Base-by-base conservation (phyloP, 2,797 vertebrate species). In the Myotis myotis region DNA sequence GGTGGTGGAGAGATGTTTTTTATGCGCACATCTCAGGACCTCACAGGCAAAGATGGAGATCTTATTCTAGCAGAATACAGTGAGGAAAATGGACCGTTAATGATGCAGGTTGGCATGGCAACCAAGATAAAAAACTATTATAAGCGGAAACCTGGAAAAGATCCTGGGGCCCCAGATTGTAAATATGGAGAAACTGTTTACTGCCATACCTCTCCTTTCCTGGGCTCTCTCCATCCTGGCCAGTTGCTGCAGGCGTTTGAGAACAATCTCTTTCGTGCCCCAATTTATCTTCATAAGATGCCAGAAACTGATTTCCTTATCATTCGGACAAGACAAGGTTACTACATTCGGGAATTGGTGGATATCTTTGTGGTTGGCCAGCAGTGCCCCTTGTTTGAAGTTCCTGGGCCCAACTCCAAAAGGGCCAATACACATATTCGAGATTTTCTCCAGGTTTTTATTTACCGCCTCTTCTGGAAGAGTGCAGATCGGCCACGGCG, bases 1-100 rank as follows among this genome's bases (percentile, higher is more conserved):
- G 99, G 99, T 0, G 99, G 99, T 3, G 99, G 99, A 57, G 99
- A 99, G 97, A 99, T 99, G 99, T 99, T 99, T 98, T 99, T 99
- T 97, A 99, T 99, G 99, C 98, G 99, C 79, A 99, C 99, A 0
- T 98, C 99, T 0, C 99, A 99, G 96, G 99, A 99, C 96, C 98
- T 99, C 83, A 99, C 99, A 0, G 99, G 99, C 93, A 99, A 99
- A 98, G 99, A 99, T 47, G 99, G 99, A 74, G 99, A 99, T 96
- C 98, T 99, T 94, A 99, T 99, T 98, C 98, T 99, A 89, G 99
- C 99, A 11, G 99, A 99, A 97, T 99, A 99, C 98, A 99, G 99
- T 83, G 99, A 99, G 96, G 99, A 99, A 96, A 99, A 99, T 30
- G 96, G 99, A 9, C 99, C 99, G 19, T 98, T 99, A 96, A 99